phyloP scores from a whole-genome alignment of 2,113 vertebrate species.

The Cynoglossus semilaevis region DNA sequence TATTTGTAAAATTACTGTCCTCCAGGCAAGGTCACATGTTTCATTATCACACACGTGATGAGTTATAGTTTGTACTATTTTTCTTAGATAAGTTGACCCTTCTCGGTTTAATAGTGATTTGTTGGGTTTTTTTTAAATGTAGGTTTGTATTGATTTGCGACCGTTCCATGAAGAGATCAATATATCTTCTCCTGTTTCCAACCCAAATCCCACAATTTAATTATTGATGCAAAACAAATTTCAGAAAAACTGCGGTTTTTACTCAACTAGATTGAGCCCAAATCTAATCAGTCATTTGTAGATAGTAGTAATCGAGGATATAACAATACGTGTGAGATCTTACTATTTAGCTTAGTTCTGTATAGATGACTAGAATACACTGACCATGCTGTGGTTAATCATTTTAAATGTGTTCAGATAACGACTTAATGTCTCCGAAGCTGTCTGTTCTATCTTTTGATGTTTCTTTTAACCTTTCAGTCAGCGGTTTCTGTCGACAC shows the following conservation, averaged over 20 bases:
- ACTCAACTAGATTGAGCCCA: neutral
- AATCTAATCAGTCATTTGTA: constrained; percentile 1
- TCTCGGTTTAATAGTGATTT: neutral
- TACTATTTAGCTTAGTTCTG: too few species aligned
- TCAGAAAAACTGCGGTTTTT: neutral
- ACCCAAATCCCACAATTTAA: constrained; percentile 8
- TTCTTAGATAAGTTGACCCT: neutral
- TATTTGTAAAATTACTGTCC: constrained; percentile 37
- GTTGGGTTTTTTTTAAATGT: neutral
- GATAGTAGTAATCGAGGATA: too few species aligned
- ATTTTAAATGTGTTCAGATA: too few species aligned
- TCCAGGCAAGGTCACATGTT: neutral
- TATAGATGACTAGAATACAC: too few species aligned
- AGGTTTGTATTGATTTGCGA: constrained; percentile 17
- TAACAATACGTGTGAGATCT: too few species aligned
- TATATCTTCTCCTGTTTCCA: neutral
- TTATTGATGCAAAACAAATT: constrained; percentile 12
- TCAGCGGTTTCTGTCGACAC: constrained; percentile 29
- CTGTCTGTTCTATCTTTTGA: constrained; percentile 5
- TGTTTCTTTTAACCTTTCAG: too few species aligned
- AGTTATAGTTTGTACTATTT: neutral
- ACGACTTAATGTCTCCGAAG: neutral
- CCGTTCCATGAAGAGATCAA: constrained; percentile 23
- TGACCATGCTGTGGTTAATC: too few species aligned
- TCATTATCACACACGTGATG: neutral